Evolutionary conservation across 2,113 vertebrate species (phyloP), one percentile per base, ranked within the genome.

Genomic region (Gallinago jamesoni): DNA sequence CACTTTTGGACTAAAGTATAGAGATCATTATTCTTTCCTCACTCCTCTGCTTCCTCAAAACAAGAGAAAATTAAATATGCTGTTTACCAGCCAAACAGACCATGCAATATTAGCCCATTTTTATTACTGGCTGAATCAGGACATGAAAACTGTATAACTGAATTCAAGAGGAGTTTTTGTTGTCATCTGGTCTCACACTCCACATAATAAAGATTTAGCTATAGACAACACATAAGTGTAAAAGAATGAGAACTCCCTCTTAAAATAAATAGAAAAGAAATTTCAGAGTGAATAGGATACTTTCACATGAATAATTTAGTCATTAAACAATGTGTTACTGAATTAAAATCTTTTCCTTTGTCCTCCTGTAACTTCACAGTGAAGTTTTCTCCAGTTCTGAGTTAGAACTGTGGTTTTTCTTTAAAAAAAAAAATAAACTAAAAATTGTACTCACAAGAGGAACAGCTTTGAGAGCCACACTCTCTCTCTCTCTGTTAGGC

Each of bases 401-500:
- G 33, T 14, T 45, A 82, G 53, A 72, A 82, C 2, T 43, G 15
- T 18, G 24, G 4, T 83, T 94, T 84, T 27, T 37, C 78, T 33
- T 33, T 43, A 39, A 39, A 52, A 28, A 37, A 35, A 50, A 48
- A 28, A 39, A 23, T n/a, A 35, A 62, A 37, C 16, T n/a, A 25
- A 55, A 43, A 66, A 66, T 66, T 77, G 33, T 53, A 55, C 37
- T 92, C 94, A 94, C 21, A 93, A 91, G 14, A 87, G 62, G 90
- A 92, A 41, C 66, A 66, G 92, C 90, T 95, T 70, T 70, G 84
- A 96, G 64, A 96, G 45, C 48, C 50, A 35, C 79, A 45, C 64
- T 85, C 82, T 60, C 62, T 79, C 47, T 84, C 68, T 84, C 50
- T 93, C 85, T 89, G 81, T 87, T 89, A 94, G 93, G 83, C 94